Base-by-base conservation (phyloP, 2,113 vertebrate genomes). In the Uria lomvia region DNA sequence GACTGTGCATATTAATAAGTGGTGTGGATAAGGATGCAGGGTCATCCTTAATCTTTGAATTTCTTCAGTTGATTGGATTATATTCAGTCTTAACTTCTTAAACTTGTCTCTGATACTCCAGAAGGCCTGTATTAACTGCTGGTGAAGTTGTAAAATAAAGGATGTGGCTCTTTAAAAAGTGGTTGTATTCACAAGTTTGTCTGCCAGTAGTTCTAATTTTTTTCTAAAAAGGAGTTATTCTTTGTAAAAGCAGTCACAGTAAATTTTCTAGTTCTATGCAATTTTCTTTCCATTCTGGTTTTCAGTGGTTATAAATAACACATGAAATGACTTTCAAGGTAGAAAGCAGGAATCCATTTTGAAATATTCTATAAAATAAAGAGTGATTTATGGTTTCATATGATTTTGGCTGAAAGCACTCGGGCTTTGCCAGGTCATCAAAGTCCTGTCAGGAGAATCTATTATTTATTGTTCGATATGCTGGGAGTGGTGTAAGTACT, bases 271-370 rank as follows among this genome's bases (percentile, higher is more conserved):
- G 96, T 98, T 97, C 96, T 97, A 62, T 98, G 97, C 97, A 98
- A 97, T 98, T 98, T 98, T 97, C 97, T 97, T 97, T 97, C 97
- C 91, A 84, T 98, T 97, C 96, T 98, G 95, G 68, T 98, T 98
- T 97, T 98, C 96, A 65, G 91, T 94, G 96, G 98, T 98, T 98
- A 98, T 98, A 99, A 98, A 98, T 99, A 98, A 98, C 98, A 97
- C 94, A 95, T 98, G 97, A 98, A 98, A 98, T 98, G 98, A 98
- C 98, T 98, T 98, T 98, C 98, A 98, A 98, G 98, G 98, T 98
- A 97, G 97, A 98, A 98, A 98, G 98, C 98, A 97, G 97, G 98
- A 98, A 98, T 98, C 98, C 95, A 98, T 99, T 98, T 98, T 98
- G 98, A 98, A 98, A 98, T 98, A 98, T 98, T 99, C 98, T 98